Base-by-base conservation (phyloP, 2,888 invertebrate species). In the Lycophotia porphyrea region DNA sequence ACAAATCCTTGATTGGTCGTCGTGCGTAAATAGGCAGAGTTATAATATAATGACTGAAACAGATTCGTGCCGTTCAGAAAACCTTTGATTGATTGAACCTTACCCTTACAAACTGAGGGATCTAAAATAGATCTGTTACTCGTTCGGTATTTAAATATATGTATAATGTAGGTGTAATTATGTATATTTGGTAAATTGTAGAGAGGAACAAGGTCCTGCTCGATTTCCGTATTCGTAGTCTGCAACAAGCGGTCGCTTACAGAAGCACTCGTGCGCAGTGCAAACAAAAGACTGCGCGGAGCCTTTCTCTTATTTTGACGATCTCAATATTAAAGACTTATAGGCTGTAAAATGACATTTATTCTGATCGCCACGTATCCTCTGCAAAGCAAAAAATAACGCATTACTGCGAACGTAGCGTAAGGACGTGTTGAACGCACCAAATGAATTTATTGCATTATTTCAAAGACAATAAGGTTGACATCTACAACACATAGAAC, bases 401-500 rank as follows among this genome's bases (percentile, higher is more conserved):
- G 61, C n/a, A 34, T 27, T 42, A n/a, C 27, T 18, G 9, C 36
- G 27, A 67, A 76, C 15, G 21, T n/a, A 47, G n/a, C n/a, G 13
- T 24, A 18, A 42, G 2, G 18, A 13, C 18, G 13, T 34, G 36
- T 39, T 2, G n/a, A 31, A n/a, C 24, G 24, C 36, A 55, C 18
- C 24, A 27, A 42, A 31, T 27, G 1, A 49, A 55, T 49, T 70
- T 34, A 74, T 63, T 74, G 68, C 69, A 66, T 70, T 58, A 74
- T 58, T 69, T 42, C 5, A 61, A 82, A 47, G 52, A 66, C 60
- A 44, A 21, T 36, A 39, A 27, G 78, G 15, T 66, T 80, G 52
- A 70, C 55, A 47, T n/a, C 15, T 72, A 80, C 66, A 84, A 72
- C 61, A 83, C 52, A 64, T 55, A 72, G 13, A 66, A 58, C 47